phyloP scores from a whole-genome alignment of 2,888 invertebrate genomes.

The Ichneumon xanthorius region DNA sequence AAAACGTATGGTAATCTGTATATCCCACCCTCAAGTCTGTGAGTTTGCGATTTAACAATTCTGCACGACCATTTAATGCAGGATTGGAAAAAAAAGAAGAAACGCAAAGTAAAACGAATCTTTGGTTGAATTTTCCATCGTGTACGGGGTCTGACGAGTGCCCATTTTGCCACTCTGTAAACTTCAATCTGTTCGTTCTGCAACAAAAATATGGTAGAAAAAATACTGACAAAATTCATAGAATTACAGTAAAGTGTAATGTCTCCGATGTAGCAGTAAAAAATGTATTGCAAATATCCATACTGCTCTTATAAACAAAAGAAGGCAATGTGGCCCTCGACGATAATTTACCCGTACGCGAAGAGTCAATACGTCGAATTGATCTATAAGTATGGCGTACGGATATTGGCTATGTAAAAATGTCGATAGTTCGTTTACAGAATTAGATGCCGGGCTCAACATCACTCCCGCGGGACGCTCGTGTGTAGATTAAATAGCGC shows the following conservation, averaged over 20 bases:
- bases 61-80: conserved; percentile 11
- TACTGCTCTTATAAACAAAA: not conserved
- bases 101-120: not conserved
- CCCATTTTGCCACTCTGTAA: not conserved
- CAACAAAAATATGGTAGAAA: not conserved
- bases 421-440: conserved; percentile 2
- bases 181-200: not conserved
- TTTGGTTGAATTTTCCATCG: conserved; percentile 1
- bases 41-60: conserved; percentile 17
- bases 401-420: conserved; percentile 1
- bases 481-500: conserved; percentile 34
- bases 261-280: not conserved
- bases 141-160: not conserved
- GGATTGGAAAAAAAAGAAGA: conserved; percentile 34
- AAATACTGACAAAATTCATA: not conserved
- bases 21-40: not conserved
- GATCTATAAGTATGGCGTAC: not conserved
- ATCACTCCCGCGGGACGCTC: conserved; percentile 17
- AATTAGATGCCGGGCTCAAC: conserved; percentile 30
- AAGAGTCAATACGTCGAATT: conserved; percentile 1
- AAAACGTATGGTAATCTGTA: not conserved
- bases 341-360: not conserved
- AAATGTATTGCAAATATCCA: not conserved
- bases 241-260: not conserved
- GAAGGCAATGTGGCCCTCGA: not conserved